Base-by-base conservation (phyloP, 2,888 invertebrate genomes). In the Lucinisca nassula region DNA sequence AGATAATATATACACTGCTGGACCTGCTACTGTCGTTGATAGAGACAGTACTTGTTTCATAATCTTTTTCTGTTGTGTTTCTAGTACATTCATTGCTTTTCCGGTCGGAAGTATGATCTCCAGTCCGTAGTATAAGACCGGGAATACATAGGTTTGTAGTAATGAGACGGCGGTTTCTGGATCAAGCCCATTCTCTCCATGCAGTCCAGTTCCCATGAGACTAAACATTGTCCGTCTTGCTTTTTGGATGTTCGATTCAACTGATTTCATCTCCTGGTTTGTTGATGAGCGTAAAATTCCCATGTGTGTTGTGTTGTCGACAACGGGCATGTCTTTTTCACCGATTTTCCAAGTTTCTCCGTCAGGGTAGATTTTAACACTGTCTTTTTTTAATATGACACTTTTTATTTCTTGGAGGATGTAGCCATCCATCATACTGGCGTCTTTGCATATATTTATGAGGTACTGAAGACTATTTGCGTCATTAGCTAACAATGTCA, bases 1-100 rank as follows among this genome's bases (percentile, higher is more conserved):
- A 10, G 67, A 76, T 1, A 82, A 55, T 14, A 82, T 67, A 67
- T 82, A 76, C 76, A 55, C 37, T 35, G 76, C 82, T 40, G 76
- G 76, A 61, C 61, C 82, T 17, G 82, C 75, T n/a, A 49, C 37
- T 73, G 35, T 51, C 24, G 37, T n/a, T 80, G 80, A 37, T 49
- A 73, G 27, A 49, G 80, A 80, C 38, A 80, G 24, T 30, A 80
- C 32, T 51, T 80, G 80, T 51, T 80, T 80, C 21, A 80, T 24
- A 27, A 80, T 6, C 51, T 51, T 45, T 35, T 61, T 82, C 24
- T 76, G 61, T 14, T 51, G 76, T 0, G 76, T 14, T 76, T 82
- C 82, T 27, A 82, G 40, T 55, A 67, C 21, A 21, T 38, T 30
- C 45, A 82, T 32, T n/a, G 51, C 21, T 37, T 61, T 76, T 27